Evolutionary conservation across 2,113 vertebrate species (phyloP), one percentile per base, ranked within the genome.

Genomic region (Scomber scombrus): DNA sequence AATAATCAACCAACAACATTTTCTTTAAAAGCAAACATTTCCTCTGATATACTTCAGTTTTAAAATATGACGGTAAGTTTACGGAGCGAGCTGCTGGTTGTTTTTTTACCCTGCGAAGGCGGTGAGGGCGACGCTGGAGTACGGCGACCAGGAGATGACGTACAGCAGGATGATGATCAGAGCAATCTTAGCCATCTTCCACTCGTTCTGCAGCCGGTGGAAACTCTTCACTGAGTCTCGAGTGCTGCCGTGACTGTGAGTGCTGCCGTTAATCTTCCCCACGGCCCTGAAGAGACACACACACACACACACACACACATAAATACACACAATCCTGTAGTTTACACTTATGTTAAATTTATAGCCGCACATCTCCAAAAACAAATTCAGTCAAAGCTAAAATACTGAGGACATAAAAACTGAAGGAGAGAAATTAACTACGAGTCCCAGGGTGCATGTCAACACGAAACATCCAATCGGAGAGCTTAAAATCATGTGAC

Each of bases 181-280:
- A 1, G 97, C 96, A 11, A 97, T 95, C 95, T 98, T 98, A 4
- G 97, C 98, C 95, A 97, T 97, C 91, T 97, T 98, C 97, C 98
- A 99, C 81, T 99, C 98, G 14, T 95, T 97, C 93, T 97, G 96
- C 89, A 99, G 93, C 55, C 94, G 95, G n/a, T 95, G 93, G 85
- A 93, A 95, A 21, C 94, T 96, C 81, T 92, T 95, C 29, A 94
- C 90, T 0, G 96, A 94, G 74, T 96, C 94, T 2, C 93, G 93
- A 0, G 81, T 82, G 65, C 85, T 88, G 70, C 74, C 3, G 55
- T 88, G 82, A 11, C 82, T 40, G 47, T 88, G 84, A 1, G 71
- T 31, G 64, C 94, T 95, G 84, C 95, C 88, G 40, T 91, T 95
- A 3, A 97, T 92, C 83, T 93, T 96, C 71, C 95, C 93, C 75